These are phyloP conservation scores for Myotis lucifugus DNA, from an alignment of 2,113 vertebrate genomes.

Conservation along the genomic window DNA sequence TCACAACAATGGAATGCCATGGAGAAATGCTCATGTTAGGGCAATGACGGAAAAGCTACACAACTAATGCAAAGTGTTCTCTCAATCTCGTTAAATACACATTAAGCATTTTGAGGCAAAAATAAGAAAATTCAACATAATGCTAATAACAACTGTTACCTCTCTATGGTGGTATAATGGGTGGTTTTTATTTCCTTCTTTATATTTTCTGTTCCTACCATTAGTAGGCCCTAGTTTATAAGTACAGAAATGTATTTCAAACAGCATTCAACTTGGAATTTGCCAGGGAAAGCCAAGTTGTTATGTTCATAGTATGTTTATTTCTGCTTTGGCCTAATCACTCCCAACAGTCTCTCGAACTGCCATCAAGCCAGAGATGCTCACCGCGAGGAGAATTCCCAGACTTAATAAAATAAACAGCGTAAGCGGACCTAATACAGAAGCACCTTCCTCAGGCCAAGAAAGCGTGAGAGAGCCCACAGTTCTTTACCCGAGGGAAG, in stretches of 20 bases:
- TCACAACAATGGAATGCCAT: background rate
- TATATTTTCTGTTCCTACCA: background rate
- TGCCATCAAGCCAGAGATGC: background rate
- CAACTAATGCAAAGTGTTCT: background rate
- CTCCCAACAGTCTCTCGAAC: background rate
- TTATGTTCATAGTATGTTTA: background rate
- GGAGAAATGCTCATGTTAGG: background rate
- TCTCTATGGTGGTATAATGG: background rate
- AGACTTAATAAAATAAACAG: constrained; percentile 52
- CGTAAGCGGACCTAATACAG: background rate
- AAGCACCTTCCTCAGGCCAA: constrained; percentile 48
- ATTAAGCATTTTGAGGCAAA: background rate
- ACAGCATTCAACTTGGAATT: constrained; percentile 6
- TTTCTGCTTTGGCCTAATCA: constrained; percentile 50
- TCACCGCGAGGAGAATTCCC: background rate
- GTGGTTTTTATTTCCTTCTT: background rate
- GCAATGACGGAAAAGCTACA: background rate
- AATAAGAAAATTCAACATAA: background rate
- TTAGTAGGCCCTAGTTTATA: background rate
- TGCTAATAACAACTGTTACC: background rate
- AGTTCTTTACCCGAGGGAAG: background rate
- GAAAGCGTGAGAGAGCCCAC: background rate
- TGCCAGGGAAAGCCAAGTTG: background rate
- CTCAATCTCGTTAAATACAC: background rate
- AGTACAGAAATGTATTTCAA: constrained; percentile 35